These are phyloP conservation scores for Harlomillsia oculata DNA, from an alignment of 1,140 invertebrate genomes.

Conservation along the genomic window DNA sequence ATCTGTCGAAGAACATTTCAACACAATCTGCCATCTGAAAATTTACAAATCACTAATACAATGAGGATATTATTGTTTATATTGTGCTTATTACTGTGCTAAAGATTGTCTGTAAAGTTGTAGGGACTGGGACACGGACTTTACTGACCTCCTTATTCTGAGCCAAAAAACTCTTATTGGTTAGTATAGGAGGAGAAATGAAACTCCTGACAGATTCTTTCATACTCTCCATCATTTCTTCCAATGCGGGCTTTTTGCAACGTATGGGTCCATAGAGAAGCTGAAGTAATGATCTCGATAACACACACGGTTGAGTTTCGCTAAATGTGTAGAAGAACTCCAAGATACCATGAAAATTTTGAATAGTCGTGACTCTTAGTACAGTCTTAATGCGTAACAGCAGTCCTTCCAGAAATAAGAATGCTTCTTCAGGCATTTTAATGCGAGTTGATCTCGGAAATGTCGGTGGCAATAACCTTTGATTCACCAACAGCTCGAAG, in stretches of 20 bases:
- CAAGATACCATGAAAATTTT: constrained; percentile 45
- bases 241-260: constrained; percentile 44
- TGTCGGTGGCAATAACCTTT: constrained; percentile 87
- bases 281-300: constrained; percentile 86
- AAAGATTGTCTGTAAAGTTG: neutral
- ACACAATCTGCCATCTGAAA: constrained; percentile 69
- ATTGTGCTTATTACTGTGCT: neutral
- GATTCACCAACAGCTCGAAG: constrained; percentile 91
- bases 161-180: constrained; percentile 54
- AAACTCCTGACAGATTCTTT: constrained; percentile 75
- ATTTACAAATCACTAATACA: constrained; percentile 25
- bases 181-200: constrained; percentile 74
- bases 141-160: constrained; percentile 50
- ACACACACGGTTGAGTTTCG: constrained; percentile 74
- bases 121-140: constrained; percentile 2
- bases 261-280: constrained; percentile 58
- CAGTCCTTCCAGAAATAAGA: constrained; percentile 74
- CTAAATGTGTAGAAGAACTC: constrained; percentile 92
- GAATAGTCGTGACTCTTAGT: constrained; percentile 59
- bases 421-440: constrained; percentile 66
- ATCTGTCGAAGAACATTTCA: constrained; percentile 77
- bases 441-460: constrained; percentile 95
- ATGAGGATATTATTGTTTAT: neutral
- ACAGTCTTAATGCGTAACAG: constrained; percentile 68
- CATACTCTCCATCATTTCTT: constrained; percentile 64